Evolutionary conservation across 2,888 invertebrate genomes (phyloP).

Genomic region (Meganola albula): DNA sequence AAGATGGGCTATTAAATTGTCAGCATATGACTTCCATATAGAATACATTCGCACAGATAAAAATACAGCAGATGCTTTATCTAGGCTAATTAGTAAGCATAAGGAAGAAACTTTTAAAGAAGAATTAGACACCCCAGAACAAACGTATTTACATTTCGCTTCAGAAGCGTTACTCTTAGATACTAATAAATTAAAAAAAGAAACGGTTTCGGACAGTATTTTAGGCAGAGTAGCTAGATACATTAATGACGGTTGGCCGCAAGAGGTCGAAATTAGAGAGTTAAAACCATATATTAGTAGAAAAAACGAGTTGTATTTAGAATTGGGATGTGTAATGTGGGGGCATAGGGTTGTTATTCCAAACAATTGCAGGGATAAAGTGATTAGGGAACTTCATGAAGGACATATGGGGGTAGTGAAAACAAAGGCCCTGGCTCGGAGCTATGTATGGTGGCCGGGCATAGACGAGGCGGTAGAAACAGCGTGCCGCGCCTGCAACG

Average conservation of each 20-base stretch:
- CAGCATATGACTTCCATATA: constrained; percentile 1
- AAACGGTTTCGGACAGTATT: background rate
- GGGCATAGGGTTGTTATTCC: constrained; percentile 10
- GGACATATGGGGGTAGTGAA: constrained; percentile 18
- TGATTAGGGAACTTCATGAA: constrained; percentile 9
- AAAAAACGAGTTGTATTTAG: background rate
- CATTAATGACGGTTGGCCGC: constrained; percentile 6
- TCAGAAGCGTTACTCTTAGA: no score
- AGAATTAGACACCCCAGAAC: no score
- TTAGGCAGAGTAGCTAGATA: constrained; percentile 2
- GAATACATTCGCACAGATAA: background rate
- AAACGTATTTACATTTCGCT: constrained; percentile 2
- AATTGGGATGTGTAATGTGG: constrained; percentile 8
- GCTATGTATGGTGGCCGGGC: no score
- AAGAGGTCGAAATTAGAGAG: background rate
- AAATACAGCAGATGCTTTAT: background rate
- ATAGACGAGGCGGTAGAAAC: constrained; percentile 27
- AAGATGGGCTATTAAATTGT: background rate
- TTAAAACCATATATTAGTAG: constrained; percentile 5
- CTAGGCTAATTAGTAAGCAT: background rate
- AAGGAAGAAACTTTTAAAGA: background rate
- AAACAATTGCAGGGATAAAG: constrained; percentile 1
- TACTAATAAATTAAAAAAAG: background rate
- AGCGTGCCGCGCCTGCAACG: constrained; percentile 4
- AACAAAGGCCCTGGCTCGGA: constrained; percentile 13